Percentiles rank a stretch among this genome's conserved stretches.
Conservation (phyloP, 1,140 invertebrate genomes). For the Phocides pigmalion region DNA sequence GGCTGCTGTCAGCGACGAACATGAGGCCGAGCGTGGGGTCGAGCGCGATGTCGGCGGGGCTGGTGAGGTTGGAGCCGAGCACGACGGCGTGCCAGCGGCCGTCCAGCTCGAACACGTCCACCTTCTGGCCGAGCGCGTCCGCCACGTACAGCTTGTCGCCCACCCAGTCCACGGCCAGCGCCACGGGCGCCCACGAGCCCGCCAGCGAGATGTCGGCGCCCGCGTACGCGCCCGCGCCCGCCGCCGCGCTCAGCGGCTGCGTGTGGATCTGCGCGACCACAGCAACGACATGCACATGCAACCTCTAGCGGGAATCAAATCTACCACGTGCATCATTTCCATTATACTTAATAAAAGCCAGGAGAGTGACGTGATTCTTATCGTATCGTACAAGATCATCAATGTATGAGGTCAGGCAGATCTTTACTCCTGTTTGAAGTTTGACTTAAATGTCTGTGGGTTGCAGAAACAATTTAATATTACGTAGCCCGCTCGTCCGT, state of each 20-base stretch:
- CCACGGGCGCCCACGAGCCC: conserved; percentile 94
- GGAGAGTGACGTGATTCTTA: too few species aligned
- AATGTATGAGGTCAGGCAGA: too few species aligned
- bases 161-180: conserved; percentile 98
- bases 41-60: conserved; percentile 94
- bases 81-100: conserved; percentile 94
- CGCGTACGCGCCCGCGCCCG: conserved; percentile 68
- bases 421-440: too few species aligned
- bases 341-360: too few species aligned
- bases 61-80: conserved; percentile 95
- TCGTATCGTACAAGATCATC: too few species aligned
- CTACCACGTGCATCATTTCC: too few species aligned
- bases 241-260: conserved; percentile 82
- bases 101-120: conserved; percentile 96
- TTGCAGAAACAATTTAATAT: too few species aligned
- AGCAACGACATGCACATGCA: too few species aligned
- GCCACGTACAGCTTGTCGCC: conserved; percentile 98
- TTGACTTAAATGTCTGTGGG: too few species aligned
- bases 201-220: conserved; percentile 89
- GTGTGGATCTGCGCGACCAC: conserved; percentile 87
- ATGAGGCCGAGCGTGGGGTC: conserved; percentile 95
- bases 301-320: too few species aligned
- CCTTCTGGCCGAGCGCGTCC: conserved; percentile 95
- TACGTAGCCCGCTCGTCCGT: too few species aligned
- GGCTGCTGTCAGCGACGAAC: conserved; percentile 97